Evolutionary conservation across 2,113 vertebrate species (phyloP).

Genomic region (mouse (Mus musculus)): GRCm39 chr9:101804001-101804500

Average conservation of each 20-base stretch:
- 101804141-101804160: constrained; percentile 40
- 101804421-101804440: constrained; percentile 64
- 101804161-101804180: constrained; percentile 22
- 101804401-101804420: constrained; percentile 71
- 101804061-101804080: constrained; percentile 59
- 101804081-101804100: constrained; percentile 73
- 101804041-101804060: constrained; percentile 67
- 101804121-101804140: constrained; percentile 65
- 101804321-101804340: too few relatives aligned
- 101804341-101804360: constrained; percentile 22
- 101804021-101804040: constrained; percentile 62
- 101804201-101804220: constrained; percentile 67
- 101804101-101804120: constrained; percentile 71
- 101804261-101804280: constrained; percentile 54
- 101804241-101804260: constrained; percentile 5
- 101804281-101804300: background rate
- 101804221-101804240: constrained; percentile 67
- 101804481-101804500: constrained; percentile 46
- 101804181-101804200: constrained; percentile 58
- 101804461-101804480: constrained; percentile 60
- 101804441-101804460: constrained; percentile 63
- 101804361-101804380: background rate
- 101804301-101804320: background rate
- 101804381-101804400: constrained; percentile 41
- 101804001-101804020: constrained; percentile 70